Evolutionary conservation across 2,888 invertebrate species (phyloP), one percentile per base, ranked within the genome.

Genomic region (Cerastis leucographa): DNA sequence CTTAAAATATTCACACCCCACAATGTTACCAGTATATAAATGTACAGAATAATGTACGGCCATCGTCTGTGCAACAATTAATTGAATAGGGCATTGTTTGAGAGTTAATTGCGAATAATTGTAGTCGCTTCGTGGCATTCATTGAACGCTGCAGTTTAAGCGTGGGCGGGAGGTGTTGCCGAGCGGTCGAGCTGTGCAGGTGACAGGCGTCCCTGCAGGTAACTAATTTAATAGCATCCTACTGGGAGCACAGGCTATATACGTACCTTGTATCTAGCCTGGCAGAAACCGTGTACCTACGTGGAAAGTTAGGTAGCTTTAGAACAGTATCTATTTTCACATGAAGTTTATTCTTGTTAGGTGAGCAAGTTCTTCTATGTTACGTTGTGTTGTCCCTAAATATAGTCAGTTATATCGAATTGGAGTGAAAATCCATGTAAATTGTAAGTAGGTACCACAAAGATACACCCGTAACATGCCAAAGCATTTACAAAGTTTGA

Each of bases 191-290:
- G 35, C 61, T 49, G 35, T 85, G 83, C 69, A 49, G 25, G 5
- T 76, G 85, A 76, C 83, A 85, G 69, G 14, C n/a, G 1, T 22
- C 54, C 66, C 81, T 72, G 69, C 82, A 72, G 61, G 61, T 66
- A 81, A 81, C 65, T 81, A 72, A 81, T 75, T 83, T 62, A 74
- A 81, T 69, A 73, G 14, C 19, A n/a, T 40, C 12, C 51, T 35
- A 51, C 69, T 70, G 19, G 19, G 6, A 69, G n/a, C 54, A 11
- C 54, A 25, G 19, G 46, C 54, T 62, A 29, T 62, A 22, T 25
- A 71, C 11, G 0, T 51, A 42, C 2, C 9, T 51, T 51, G 12
- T 19, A 66, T 29, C 22, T 66, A 54, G 19, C 17, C 19, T n/a
- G 14, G 9, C 22, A 49, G 17, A 44, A 40, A 29, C 22, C 29